phyloP scores from a whole-genome alignment of 2,888 invertebrate species.

The Dryomyza anilis region DNA sequence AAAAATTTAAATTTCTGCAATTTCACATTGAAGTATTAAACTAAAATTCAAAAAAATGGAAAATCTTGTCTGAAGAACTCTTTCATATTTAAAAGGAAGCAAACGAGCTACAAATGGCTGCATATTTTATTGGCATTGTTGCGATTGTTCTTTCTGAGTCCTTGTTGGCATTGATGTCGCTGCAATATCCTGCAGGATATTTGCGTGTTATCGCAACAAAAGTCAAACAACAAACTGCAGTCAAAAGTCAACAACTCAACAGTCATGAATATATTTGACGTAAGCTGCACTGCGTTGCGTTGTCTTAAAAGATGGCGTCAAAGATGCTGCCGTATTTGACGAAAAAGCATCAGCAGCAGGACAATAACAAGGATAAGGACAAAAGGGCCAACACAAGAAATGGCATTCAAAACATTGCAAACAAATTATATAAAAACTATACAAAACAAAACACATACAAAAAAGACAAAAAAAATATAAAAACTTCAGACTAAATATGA shows the following conservation, averaged over 20 bases:
- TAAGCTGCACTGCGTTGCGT: no score
- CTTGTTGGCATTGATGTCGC: not conserved
- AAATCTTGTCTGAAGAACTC: no score
- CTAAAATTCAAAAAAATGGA: no score
- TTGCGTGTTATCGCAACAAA: not conserved
- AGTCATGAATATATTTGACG: not conserved
- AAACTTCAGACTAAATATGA: no score
- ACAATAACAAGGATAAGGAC: constrained; percentile 40
- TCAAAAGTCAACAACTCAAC: constrained; percentile 7
- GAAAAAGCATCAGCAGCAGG: not conserved
- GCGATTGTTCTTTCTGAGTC: not conserved
- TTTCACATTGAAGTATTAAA: no score
- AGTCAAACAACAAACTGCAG: not conserved
- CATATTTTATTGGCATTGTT: not conserved
- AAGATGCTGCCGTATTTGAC: not conserved
- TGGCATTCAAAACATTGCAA: no score
- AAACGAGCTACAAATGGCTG: not conserved
- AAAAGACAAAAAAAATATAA: no score
- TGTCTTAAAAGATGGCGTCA: not conserved
- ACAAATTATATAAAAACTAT: no score
- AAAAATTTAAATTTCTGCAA: no score
- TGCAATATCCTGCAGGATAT: not conserved
- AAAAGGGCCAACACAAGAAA: constrained; percentile 38
- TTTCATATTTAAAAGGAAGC: no score
- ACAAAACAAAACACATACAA: no score